Evolutionary conservation across 2,888 invertebrate genomes (phyloP).

Genomic region (Holacanthella duospinosa): DNA sequence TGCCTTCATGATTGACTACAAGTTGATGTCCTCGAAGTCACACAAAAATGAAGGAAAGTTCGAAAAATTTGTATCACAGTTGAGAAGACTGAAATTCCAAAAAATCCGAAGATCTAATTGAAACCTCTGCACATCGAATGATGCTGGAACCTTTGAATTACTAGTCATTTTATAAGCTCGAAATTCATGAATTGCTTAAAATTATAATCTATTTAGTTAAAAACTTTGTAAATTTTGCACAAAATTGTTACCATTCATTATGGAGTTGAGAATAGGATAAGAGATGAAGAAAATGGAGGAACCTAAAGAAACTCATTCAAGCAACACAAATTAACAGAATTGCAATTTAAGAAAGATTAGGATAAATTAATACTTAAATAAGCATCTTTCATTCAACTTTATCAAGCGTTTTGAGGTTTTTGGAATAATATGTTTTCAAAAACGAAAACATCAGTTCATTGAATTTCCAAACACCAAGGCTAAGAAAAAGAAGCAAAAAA

Average conservation of each 20-base stretch:
- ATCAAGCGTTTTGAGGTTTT: too few species aligned
- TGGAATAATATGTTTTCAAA: not conserved
- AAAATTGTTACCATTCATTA: not conserved
- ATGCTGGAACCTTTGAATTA: not conserved
- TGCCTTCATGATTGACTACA: constrained; percentile 31
- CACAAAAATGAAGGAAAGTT: not conserved
- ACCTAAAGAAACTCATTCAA: not conserved
- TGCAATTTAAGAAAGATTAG: not conserved
- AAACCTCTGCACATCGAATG: not conserved
- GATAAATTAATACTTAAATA: not conserved
- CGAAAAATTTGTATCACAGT: not conserved
- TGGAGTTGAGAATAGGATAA: not conserved
- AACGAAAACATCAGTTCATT: too few species aligned
- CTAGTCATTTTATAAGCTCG: not conserved
- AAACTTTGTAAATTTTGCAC: not conserved
- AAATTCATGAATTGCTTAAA: not conserved
- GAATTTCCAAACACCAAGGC: too few species aligned
- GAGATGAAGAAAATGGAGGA: not conserved
- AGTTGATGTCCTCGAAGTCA: not conserved
- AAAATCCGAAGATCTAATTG: constrained; percentile 5
- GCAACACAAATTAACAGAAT: too few species aligned
- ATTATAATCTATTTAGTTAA: not conserved
- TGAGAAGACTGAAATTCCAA: not conserved
- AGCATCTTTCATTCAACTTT: not conserved
- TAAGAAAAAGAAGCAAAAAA: not conserved